Base-by-base conservation (phyloP, 2,797 vertebrate species). In the Mormyrus proboscirostris region DNA sequence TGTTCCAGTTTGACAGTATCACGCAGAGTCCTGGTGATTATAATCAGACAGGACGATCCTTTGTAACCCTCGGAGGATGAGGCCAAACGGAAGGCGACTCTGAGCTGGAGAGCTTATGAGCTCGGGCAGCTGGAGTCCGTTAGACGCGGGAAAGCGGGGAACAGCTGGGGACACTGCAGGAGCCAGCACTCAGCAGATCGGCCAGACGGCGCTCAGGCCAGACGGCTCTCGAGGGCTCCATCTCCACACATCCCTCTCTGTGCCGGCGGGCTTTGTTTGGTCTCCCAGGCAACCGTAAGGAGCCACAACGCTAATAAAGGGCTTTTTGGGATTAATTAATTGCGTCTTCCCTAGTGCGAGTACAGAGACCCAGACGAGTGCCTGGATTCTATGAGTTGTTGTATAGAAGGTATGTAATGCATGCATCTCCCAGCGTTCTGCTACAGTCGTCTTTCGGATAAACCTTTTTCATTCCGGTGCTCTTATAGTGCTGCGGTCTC, bases 41-140 rank as follows among this genome's bases (percentile, higher is more conserved):
- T 41, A 90, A 79, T 88, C 88, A 88, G 89, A 91, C 90, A 92
- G 87, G 69, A 89, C 90, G 88, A 91, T 90, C 90, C 90, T 90
- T 84, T 91, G 85, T 91, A 91, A 91, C 91, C 76, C 89, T 49
- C 62, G 33, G 12, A 86, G 83, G 79, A 89, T 73, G 82, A 86
- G 53, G 51, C 73, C 51, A 57, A 90, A 91, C 89, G 22, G 76
- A 90, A 88, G 65, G 55, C 90, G 51, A 84, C 73, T 88, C 85
- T 69, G 87, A 90, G 79, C 88, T n/a, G 88, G 89, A 90, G 89
- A 86, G 86, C 88, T 91, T 41, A 55, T 86, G 33, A 51, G 59
- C 55, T 25, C 8, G 49, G 88, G 88, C 89, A 90, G 88, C 89
- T 88, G 87, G 89, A 44, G 25, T 51, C 44, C 79, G 51, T 89